A percentile compares a stretch with the other conserved stretches of the same genome.
Evolutionary conservation across 2,888 invertebrate genomes (phyloP).

Genomic region (Anthrax anthrax): DNA sequence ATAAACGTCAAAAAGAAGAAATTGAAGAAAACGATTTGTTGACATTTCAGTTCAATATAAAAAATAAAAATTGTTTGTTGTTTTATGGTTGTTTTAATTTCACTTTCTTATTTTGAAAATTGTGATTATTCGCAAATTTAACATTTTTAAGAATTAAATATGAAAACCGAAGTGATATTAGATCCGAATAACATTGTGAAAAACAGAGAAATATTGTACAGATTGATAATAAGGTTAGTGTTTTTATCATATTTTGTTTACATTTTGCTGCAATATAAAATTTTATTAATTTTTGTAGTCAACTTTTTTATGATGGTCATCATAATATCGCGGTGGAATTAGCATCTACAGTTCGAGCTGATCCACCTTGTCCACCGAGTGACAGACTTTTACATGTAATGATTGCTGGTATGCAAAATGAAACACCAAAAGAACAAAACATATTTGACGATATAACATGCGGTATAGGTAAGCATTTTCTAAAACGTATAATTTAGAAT

Average conservation of each 20-base stretch:
- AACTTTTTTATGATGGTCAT: conserved; percentile 94
- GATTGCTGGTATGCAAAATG: conserved; percentile 69
- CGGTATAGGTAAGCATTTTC: conserved; percentile 19
- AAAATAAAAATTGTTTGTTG: no score
- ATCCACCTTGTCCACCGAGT: conserved; percentile 91
- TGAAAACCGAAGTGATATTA: conserved; percentile 35
- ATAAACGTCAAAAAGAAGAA: no score
- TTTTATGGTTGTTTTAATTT: no score
- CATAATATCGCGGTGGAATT: conserved; percentile 81
- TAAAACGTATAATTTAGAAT: no score
- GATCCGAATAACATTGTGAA: conserved; percentile 70
- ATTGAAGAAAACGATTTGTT: no score
- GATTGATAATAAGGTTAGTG: conserved; percentile 75
- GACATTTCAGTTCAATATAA: no score
- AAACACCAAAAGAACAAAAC: conserved; percentile 50
- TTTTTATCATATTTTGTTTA: background rate
- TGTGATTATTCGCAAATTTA: no score
- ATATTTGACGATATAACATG: conserved; percentile 32
- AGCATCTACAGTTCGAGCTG: conserved; percentile 71
- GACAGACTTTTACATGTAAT: conserved; percentile 80
- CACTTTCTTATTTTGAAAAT: no score
- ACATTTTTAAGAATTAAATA: no score
- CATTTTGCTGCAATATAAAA: background rate
- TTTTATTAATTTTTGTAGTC: conserved; percentile 45
- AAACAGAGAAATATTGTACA: conserved; percentile 75